These are phyloP conservation scores for Nanger granti DNA, from an alignment of 2,113 vertebrate species.

Conservation along the genomic window DNA sequence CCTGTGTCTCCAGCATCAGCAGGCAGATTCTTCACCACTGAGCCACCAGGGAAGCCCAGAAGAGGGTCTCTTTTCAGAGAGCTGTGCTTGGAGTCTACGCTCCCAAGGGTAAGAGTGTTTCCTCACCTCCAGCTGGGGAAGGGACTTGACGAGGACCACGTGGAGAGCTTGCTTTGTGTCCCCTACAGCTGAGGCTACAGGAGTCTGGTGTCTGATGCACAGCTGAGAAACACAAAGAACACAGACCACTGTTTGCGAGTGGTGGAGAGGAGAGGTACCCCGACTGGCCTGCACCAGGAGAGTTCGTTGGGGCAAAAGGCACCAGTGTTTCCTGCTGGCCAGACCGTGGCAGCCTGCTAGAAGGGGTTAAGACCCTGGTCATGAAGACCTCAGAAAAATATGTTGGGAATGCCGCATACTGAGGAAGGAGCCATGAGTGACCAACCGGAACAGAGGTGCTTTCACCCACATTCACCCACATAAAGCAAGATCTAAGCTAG, in stretches of 20 bases:
- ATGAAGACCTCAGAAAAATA: neutral
- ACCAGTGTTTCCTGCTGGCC: neutral
- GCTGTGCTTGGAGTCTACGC: neutral
- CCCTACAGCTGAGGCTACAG: neutral
- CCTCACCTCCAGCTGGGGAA: neutral
- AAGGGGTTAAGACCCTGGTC: neutral
- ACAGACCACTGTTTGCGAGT: neutral
- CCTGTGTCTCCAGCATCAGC: neutral
- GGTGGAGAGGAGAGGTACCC: neutral
- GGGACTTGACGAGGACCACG: neutral
- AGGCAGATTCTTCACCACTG: neutral
- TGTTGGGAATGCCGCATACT: neutral
- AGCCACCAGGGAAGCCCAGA: neutral
- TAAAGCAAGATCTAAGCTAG: neutral
- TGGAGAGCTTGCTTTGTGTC: neutral
- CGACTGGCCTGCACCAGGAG: neutral
- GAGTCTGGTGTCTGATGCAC: neutral
- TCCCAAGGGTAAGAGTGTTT: too few species aligned
- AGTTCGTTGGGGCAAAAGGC: neutral
- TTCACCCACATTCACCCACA: neutral
- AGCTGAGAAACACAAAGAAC: neutral
- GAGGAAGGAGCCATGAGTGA: neutral
- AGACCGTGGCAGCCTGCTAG: neutral
- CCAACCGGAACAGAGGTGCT: too few species aligned
- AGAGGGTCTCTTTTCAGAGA: neutral